Evolutionary conservation across 2,888 invertebrate species (phyloP), one percentile per base, ranked within the genome.

Genomic region (Hedya salicella): DNA sequence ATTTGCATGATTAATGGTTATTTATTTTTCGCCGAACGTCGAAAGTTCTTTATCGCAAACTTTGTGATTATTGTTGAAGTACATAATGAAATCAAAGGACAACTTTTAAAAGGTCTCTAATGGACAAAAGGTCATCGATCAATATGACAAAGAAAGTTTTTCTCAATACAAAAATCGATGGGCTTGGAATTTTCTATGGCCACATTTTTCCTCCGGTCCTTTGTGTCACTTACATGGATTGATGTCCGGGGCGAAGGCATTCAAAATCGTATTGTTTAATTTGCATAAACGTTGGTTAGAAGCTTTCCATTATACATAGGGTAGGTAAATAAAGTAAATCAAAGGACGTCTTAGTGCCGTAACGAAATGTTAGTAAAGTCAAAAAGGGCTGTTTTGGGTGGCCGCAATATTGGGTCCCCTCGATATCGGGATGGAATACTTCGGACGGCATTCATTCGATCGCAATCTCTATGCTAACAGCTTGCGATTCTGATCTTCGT

Each of bases 401-500:
- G 83, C 86, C 88, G 86, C 90, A 90, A 91, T 91, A 90, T 89
- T 83, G 78, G 80, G 75, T 79, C 85, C 89, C 89, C 86, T 87
- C 88, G 85, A 88, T 88, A 86, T 85, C 75, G 82, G 87, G 89
- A 90, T 89, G 88, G 89, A 90, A 88, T 90, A 88, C 89, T 88
- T 84, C 79, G 85, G 85, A 83, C 83, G 87, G 88, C 87, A 87
- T 88, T 87, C 89, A 88, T 88, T 91, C 89, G 91, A 91, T 92
- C 86, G 88, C 91, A 91, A 92, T 92, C 91, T 92, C 91, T 92
- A 92, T 92, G 91, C 92, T 91, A 92, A 91, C 89, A 90, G 91
- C 89, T 87, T 88, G 88, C 90, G 92, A 92, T 92, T 92, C 89
- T 88, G 91, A 92, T 92, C 92, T 92, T 91, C 92, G 91, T 91